Percentiles rank a stretch among this genome's conserved stretches.
Conservation (phyloP, 64 coral and sea anemone genomes). For the Stylophora pistillata region DNA sequence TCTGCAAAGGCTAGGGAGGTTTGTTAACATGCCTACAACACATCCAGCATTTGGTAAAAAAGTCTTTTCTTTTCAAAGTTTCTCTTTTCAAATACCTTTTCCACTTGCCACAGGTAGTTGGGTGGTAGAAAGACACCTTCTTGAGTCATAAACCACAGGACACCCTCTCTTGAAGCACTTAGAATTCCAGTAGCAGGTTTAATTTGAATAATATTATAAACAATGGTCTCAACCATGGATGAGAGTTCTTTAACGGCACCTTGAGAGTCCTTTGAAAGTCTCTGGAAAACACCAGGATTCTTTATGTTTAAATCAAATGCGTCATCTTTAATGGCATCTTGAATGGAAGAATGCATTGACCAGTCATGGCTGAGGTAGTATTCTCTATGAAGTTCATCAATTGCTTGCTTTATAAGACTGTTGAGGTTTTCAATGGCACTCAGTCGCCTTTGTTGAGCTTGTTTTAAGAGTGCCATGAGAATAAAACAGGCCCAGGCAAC, state of each 20-base stretch:
- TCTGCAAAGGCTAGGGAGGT: no score
- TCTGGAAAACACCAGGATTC: slow-evolving; percentile 74
- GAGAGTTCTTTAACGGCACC: slow-evolving; percentile 60
- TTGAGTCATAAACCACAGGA: slow-evolving; percentile 75
- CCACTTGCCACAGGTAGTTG: slow-evolving; percentile 75
- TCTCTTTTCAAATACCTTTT: slow-evolving; percentile 55
- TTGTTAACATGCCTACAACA: no score
- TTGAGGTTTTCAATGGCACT: slow-evolving; percentile 56
- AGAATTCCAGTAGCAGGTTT: slow-evolving; percentile 34
- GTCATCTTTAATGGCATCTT: slow-evolving; percentile 55
- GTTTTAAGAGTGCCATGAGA: slow-evolving; percentile 53
- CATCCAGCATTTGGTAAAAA: no score
- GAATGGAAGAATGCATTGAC: slow-evolving; percentile 41
- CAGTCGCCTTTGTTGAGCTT: slow-evolving; percentile 29
- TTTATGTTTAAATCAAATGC: slow-evolving; percentile 69
- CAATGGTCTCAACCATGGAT: slow-evolving; percentile 72
- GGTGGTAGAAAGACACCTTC: slow-evolving; percentile 42
- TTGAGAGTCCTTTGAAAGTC: slow-evolving; percentile 56
- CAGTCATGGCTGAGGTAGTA: slow-evolving; percentile 51
- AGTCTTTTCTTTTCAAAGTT: no score
- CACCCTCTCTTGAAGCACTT: slow-evolving; percentile 62
- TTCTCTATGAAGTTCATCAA: slow-evolving; percentile 60
- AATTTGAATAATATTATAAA: slow-evolving; percentile 58
- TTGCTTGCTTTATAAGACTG: slow-evolving; percentile 51
- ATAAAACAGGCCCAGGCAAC: slow-evolving; percentile 76